Base-by-base conservation (phyloP, 2,113 vertebrate species). In the Rhodinocichla rosea region DNA sequence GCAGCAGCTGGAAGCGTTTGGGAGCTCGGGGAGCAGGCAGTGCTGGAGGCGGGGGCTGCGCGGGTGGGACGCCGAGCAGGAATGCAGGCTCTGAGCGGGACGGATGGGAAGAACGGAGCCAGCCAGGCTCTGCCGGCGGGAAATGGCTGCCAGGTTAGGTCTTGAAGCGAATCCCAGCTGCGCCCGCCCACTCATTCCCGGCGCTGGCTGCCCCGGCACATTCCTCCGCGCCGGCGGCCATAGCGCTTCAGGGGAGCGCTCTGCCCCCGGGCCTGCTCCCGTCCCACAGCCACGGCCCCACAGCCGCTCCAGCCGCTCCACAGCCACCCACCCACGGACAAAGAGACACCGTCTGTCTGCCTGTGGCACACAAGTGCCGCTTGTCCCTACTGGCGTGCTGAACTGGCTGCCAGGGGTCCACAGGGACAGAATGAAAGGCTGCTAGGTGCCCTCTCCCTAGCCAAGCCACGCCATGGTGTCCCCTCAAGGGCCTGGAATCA, bases 1-100 rank as follows among this genome's bases (percentile, higher is more conserved):
- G 45, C 87, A 57, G 69, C 83, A 91, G 69, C 79, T 89, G 92
- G 79, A 92, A 92, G 89, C 15, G 35, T 82, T 83, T 62, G 73
- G 67, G 52, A 62, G 68, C 42, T 73, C 28, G 1, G 77, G 81
- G 50, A 89, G 71, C 89, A 44, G 79, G 84, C 84, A 57, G 1
- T 24, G 79, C 74, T 49, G 89, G 83, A 76, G 89, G 89, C 47
- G 63, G 76, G 47, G 74, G 67, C 44, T 49, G 81, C 7, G 33
- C 52, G 87, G 92, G 92, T 92, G 85, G 80, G 80, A 81, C 69
- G 33, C 53, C 63, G 55, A 30, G 89, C n/a, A 81, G 81, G 89
- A 94, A 94, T 94, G 89, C 59, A 17, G 64, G 76, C 62, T 85
- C 59, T 4, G 37, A 62, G 45, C 27, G 37, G 69, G 63, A 76